These are phyloP conservation scores for Menidia menidia DNA, from an alignment of 2,797 vertebrate genomes.

Conservation along the genomic window DNA sequence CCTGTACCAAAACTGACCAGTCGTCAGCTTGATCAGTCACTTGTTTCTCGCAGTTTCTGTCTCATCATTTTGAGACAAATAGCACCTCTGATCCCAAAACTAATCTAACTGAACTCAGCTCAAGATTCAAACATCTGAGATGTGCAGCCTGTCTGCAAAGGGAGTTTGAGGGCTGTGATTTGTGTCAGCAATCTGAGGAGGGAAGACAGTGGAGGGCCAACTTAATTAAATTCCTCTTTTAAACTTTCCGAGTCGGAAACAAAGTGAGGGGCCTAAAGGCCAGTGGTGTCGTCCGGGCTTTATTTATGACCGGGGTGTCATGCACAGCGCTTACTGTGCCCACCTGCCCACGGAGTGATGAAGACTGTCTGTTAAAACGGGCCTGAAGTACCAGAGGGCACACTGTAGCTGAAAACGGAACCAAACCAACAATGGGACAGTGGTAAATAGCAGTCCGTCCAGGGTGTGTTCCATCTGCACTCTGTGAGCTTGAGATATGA, in stretches of 20 bases:
- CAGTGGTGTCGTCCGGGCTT: constrained; percentile 35
- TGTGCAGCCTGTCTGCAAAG: constrained; percentile 3
- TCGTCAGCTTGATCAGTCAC: not conserved
- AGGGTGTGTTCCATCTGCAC: constrained; percentile 8
- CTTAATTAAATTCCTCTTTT: constrained; percentile 55
- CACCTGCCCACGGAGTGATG: constrained; percentile 14
- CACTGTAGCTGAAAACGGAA: constrained; percentile 3
- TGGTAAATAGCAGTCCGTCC: constrained; percentile 5
- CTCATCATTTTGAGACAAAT: not conserved
- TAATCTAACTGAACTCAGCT: no score
- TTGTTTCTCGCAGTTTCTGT: not conserved
- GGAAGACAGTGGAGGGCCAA: not conserved
- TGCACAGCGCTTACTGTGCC: constrained; percentile 32
- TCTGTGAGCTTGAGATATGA: constrained; percentile 7
- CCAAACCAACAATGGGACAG: constrained; percentile 7
- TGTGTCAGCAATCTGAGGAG: constrained; percentile 1
- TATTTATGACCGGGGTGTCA: constrained; percentile 51
- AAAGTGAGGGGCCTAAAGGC: constrained; percentile 48
- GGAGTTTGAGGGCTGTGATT: not conserved
- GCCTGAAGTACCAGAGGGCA: not conserved
- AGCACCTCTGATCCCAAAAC: not conserved
- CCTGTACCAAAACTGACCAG: not conserved
- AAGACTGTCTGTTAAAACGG: constrained; percentile 18
- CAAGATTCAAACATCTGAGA: constrained; percentile 12
- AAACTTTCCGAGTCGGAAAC: constrained; percentile 49